Evolutionary conservation across 2,113 vertebrate species (phyloP).

Genomic region (Leucopsar rothschildi): DNA sequence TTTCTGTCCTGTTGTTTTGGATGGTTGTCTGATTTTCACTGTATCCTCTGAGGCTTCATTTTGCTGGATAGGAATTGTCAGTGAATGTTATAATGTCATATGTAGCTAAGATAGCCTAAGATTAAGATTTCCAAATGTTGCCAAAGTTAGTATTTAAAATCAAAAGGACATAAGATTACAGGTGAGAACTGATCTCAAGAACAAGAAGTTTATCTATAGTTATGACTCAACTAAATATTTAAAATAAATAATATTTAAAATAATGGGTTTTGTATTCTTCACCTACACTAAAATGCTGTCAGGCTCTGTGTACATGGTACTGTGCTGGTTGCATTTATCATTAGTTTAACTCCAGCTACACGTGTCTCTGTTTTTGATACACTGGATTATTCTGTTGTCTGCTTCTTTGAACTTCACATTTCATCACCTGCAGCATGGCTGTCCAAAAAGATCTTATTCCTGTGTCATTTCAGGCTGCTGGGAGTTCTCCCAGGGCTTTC

Average conservation of each 20-base stretch:
- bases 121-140: background rate
- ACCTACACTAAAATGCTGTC: background rate
- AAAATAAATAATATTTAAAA: background rate
- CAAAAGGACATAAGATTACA: background rate
- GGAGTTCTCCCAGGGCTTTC: background rate
- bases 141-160: background rate
- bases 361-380: background rate
- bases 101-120: background rate
- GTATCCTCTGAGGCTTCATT: background rate
- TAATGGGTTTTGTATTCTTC: accelerated
- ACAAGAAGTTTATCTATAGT: background rate
- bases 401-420: background rate
- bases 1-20: background rate
- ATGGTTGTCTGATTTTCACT: background rate
- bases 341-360: background rate
- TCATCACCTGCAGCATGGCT: background rate
- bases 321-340: background rate
- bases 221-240: background rate
- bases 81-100: background rate
- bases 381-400: background rate
- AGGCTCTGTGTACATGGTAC: background rate
- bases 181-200: background rate
- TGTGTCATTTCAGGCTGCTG: background rate
- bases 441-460: background rate
- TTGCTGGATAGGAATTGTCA: background rate